Evolutionary conservation across 2,797 vertebrate genomes (phyloP).

Genomic region (Xyrichtys novacula): DNA sequence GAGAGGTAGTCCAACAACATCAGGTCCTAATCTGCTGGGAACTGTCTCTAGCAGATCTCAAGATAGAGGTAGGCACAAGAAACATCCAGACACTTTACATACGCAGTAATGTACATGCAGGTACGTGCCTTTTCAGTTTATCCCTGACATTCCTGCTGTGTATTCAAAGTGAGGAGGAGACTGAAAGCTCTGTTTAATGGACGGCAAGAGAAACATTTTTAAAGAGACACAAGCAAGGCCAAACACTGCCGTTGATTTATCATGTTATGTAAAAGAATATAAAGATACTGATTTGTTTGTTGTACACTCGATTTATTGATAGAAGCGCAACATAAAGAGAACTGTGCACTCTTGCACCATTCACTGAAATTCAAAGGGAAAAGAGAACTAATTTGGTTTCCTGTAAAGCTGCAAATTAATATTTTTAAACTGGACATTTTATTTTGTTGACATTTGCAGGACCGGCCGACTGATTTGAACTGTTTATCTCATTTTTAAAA

Average conservation of each 20-base stretch:
- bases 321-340: conserved; percentile 22
- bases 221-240: conserved; percentile 70
- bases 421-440: too few relatives aligned
- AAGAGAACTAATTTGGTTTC: neutral
- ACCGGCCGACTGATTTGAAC: neutral
- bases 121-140: conserved; percentile 27
- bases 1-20: conserved; percentile 45
- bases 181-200: conserved; percentile 27
- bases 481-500: neutral
- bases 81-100: conserved; percentile 14
- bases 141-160: conserved; percentile 49
- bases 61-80: conserved; percentile 12
- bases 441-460: conserved; percentile 7
- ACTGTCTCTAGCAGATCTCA: conserved; percentile 18
- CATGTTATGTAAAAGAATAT: conserved; percentile 35
- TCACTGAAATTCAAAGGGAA: neutral
- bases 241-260: conserved; percentile 67
- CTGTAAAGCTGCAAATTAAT: neutral
- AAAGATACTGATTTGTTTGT: conserved; percentile 39
- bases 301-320: conserved; percentile 37
- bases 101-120: conserved; percentile 2
- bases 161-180: conserved; percentile 22
- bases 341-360: neutral
- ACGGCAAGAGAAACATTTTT: conserved; percentile 34
- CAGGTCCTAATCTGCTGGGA: conserved; percentile 27